Evolutionary conservation across 1,140 invertebrate species (phyloP), one percentile per base, ranked within the genome.

Genomic region (Saccostrea cuccullata): DNA sequence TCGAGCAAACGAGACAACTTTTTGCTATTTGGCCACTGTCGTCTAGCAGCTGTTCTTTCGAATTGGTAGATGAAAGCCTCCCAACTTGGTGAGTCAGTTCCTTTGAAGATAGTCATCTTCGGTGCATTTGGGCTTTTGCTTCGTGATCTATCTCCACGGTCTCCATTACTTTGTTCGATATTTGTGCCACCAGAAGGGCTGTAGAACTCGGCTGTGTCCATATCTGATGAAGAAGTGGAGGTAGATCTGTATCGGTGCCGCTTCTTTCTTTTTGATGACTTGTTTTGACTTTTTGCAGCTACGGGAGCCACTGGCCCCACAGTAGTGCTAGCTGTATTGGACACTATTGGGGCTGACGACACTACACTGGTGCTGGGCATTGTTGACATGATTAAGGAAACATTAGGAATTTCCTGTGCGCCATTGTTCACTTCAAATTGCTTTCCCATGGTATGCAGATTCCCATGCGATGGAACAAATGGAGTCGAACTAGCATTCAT

Each of bases 51-150:
- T 70, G 67, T 86, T 23, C 26, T 30, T 86, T 86, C 60, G 30
- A 86, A 70, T 70, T 70, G 58, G 36, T 86, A 70, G 30, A 70
- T 70, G 36, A 86, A 86, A 47, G 85, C 58, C 47, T 86, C n/a
- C n/a, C n/a, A n/a, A n/a, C n/a, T n/a, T n/a, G n/a, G n/a, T n/a
- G n/a, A n/a, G n/a, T n/a, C n/a, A 40, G 85, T 40, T n/a, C 85
- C 85, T 70, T 60, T 86, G 55, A 70, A 86, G n/a, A 47, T 47
- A 20, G 85, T 30, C 64, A 70, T 70, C 40, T 86, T 86, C 0
- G 60, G 85, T 70, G 64, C 36, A 55, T 40, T 64, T 40, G 85
- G 85, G 30, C 85, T 86, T n/a, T 60, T 30, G 67, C 85, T 86
- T n/a, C 85, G 15, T 5, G 67, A 70, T n/a, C 67, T 70, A n/a